Evolutionary conservation across 92 coral and sea anemone genomes (phyloP).

Genomic region (Heliopora coerulea): DNA sequence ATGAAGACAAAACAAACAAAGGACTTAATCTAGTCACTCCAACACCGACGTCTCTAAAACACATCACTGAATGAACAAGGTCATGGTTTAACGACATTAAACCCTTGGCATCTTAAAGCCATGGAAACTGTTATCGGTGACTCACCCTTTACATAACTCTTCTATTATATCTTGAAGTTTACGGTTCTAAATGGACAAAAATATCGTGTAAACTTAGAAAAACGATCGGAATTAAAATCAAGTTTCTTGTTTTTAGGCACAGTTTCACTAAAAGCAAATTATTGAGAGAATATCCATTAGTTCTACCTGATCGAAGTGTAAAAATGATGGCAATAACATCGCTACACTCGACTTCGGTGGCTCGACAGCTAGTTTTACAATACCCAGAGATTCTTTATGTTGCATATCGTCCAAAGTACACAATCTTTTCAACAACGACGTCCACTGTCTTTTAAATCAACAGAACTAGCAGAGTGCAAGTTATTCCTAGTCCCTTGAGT

Average conservation of each 20-base stretch:
- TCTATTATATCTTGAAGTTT: slow-evolving; percentile 26
- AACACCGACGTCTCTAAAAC: too few relatives aligned
- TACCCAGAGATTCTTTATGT: slow-evolving; percentile 6
- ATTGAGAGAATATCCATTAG: too few relatives aligned
- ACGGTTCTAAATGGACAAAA: not conserved
- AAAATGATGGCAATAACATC: slow-evolving; percentile 13
- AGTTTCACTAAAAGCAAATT: too few relatives aligned
- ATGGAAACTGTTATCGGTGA: not conserved
- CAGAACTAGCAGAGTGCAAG: too few relatives aligned
- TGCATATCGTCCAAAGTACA: slow-evolving; percentile 12
- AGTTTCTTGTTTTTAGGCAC: too few relatives aligned
- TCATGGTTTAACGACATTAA: too few relatives aligned
- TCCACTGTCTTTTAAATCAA: too few relatives aligned
- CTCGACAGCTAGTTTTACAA: slow-evolving; percentile 23
- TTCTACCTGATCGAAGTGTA: slow-evolving; percentile 33
- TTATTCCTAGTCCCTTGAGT: too few relatives aligned
- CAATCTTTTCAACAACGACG: too few relatives aligned
- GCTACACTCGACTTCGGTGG: not conserved
- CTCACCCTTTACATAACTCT: slow-evolving; percentile 37
- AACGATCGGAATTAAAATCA: not conserved
- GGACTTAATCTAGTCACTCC: too few relatives aligned
- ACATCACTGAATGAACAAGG: too few relatives aligned
- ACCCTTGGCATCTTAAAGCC: too few relatives aligned
- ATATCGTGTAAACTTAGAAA: not conserved
- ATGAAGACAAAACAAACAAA: not conserved